Conservation (phyloP, 2,888 invertebrate species). For the Dendrolimus pini region DNA sequence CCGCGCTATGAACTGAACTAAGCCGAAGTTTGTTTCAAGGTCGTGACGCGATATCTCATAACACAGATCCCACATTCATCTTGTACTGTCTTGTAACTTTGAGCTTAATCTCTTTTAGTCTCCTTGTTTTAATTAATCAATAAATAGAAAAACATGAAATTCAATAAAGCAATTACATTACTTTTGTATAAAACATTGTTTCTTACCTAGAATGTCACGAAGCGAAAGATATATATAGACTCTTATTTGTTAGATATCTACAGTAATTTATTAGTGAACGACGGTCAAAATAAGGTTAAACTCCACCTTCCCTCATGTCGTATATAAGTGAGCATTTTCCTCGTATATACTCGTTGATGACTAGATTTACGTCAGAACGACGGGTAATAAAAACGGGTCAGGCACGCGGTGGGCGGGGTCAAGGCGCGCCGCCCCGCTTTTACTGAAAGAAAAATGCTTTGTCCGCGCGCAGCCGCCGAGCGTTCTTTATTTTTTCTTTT, state of each 20-base stretch:
- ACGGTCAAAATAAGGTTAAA: slow-evolving; percentile 40
- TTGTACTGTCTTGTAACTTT: slow-evolving; percentile 23
- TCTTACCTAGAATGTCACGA: slow-evolving; percentile 12
- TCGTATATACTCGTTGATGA: slow-evolving; percentile 56
- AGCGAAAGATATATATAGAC: slow-evolving; percentile 42
- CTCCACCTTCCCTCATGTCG: slow-evolving; percentile 58
- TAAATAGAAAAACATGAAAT: slow-evolving; percentile 4
- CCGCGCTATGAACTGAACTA: slow-evolving; percentile 60
- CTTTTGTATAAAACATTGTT: no score
- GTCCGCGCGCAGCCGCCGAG: slow-evolving; percentile 70
- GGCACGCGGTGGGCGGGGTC: slow-evolving; percentile 58
- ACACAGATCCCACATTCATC: slow-evolving; percentile 33
- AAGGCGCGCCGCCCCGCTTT: slow-evolving; percentile 56
- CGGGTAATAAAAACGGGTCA: slow-evolving; percentile 73
- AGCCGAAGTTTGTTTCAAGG: slow-evolving; percentile 70
- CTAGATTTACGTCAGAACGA: slow-evolving; percentile 57
- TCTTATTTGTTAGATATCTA: slow-evolving; percentile 48
- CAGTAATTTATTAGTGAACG: slow-evolving; percentile 41
- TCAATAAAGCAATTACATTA: neutral
- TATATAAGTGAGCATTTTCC: slow-evolving; percentile 65
- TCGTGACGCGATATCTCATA: slow-evolving; percentile 49
- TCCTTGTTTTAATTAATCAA: slow-evolving; percentile 12
- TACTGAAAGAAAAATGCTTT: slow-evolving; percentile 71
- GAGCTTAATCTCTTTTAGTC: slow-evolving; percentile 12
- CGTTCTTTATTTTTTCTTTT: slow-evolving; percentile 76